Evolutionary conservation across 2,113 vertebrate species (phyloP).

Genomic region (Aplodontia rufa): DNA sequence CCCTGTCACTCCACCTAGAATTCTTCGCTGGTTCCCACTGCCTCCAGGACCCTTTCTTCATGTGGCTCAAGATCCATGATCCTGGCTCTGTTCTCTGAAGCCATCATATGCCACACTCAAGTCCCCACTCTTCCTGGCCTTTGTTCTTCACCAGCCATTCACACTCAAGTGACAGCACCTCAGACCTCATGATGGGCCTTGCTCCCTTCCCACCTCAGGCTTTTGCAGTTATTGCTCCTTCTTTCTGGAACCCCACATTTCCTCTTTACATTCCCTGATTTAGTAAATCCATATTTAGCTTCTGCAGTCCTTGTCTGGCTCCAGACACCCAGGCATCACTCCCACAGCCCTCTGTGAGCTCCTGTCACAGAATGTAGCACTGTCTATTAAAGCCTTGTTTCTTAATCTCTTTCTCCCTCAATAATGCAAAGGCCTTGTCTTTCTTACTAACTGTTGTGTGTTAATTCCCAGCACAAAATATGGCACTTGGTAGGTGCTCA

Average conservation of each 20-base stretch:
- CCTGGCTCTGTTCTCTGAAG: not conserved
- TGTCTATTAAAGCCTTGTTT: not conserved
- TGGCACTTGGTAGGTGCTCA: not conserved
- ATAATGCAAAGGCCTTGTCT: not conserved
- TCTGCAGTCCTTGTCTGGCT: not conserved
- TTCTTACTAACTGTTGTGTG: not conserved
- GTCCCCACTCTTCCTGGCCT: not conserved
- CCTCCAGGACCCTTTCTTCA: not conserved
- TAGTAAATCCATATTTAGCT: slow-evolving; percentile 1
- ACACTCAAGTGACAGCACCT: not conserved
- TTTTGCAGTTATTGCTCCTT: not conserved
- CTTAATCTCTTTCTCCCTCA: not conserved
- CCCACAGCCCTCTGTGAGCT: not conserved
- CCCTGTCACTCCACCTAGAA: not conserved
- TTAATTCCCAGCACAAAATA: not conserved
- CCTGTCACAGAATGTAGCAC: not conserved
- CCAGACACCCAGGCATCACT: not conserved
- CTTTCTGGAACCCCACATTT: not conserved
- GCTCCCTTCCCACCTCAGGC: not conserved
- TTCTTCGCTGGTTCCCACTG: not conserved
- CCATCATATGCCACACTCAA: not conserved
- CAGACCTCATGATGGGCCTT: not conserved
- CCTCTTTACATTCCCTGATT: not conserved
- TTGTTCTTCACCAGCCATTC: not conserved
- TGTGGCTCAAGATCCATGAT: not conserved